These are phyloP conservation scores for Cliona cf. orientalis DNA, from an alignment of 37 sponge, comb jelly and placozoan species.

Conservation along the genomic window DNA sequence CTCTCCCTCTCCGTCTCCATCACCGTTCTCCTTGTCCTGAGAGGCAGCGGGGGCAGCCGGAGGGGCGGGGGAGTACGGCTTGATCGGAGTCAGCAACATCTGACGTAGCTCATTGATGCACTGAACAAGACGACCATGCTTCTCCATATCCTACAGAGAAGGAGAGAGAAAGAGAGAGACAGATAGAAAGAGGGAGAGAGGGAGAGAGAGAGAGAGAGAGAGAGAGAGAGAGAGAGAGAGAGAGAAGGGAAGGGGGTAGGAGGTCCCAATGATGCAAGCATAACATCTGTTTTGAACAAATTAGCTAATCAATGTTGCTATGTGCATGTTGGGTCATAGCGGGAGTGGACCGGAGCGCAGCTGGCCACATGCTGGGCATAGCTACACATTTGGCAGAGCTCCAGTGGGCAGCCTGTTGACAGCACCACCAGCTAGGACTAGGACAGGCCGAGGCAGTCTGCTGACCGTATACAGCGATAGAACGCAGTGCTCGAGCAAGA, in stretches of 20 bases:
- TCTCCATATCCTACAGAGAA: conserved; percentile 59
- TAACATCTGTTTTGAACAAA: no score
- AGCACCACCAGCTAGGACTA: no score
- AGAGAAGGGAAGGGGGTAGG: not conserved
- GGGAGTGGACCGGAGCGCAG: no score
- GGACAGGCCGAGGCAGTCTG: no score
- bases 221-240: not conserved
- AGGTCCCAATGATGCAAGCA: no score
- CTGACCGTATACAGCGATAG: no score
- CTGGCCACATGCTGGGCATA: no score
- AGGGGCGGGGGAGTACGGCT: conserved; percentile 33
- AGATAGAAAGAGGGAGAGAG: not conserved
- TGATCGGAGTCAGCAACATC: conserved; percentile 80
- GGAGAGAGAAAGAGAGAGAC: no score
- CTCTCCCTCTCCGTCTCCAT: not conserved
- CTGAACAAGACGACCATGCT: conserved; percentile 53
- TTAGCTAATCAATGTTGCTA: no score
- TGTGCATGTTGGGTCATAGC: no score
- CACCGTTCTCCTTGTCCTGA: not conserved
- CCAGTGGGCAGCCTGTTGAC: not conserved
- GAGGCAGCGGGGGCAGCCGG: not conserved
- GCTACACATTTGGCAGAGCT: not conserved
- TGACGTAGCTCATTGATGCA: conserved; percentile 59
- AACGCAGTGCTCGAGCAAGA: no score
- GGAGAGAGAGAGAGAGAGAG: not conserved